Evolutionary conservation across 2,797 vertebrate species (phyloP).

Genomic region (Microctenopoma lineatum): DNA sequence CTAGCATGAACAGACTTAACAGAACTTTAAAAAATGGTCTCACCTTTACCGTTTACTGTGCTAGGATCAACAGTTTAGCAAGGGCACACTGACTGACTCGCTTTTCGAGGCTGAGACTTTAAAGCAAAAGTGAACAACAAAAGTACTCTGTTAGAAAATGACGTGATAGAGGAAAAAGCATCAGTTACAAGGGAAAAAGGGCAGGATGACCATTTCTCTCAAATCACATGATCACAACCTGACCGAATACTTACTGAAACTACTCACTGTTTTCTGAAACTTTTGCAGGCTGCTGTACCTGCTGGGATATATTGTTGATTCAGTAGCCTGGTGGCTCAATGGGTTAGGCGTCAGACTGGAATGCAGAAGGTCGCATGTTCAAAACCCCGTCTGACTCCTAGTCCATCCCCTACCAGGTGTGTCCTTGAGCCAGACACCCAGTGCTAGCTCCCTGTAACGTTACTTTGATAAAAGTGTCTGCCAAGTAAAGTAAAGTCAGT

Average conservation of each 20-base stretch:
- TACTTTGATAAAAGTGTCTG: no score
- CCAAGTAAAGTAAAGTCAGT: slow-evolving; percentile 16
- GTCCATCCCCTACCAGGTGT: no score
- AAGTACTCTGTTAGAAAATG: not conserved
- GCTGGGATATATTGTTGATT: slow-evolving; percentile 30
- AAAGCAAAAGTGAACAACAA: not conserved
- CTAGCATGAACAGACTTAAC: not conserved
- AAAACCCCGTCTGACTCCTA: no score
- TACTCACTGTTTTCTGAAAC: slow-evolving; percentile 1
- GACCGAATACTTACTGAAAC: not conserved
- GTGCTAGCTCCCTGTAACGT: no score
- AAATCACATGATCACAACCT: not conserved
- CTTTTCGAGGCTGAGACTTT: not conserved
- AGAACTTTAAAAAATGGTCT: not conserved
- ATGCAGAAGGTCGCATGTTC: no score
- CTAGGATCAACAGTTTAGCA: not conserved
- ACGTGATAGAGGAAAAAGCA: not conserved
- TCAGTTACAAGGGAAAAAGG: not conserved
- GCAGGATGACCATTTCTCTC: not conserved
- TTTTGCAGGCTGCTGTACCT: not conserved
- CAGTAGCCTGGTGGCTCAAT: no score
- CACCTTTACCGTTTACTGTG: not conserved
- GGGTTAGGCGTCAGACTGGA: no score
- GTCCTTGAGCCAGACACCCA: no score
- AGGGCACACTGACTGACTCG: not conserved